Evolutionary conservation across 92 coral and sea anemone genomes (phyloP).

Genomic region (Paramuricea clavata): DNA sequence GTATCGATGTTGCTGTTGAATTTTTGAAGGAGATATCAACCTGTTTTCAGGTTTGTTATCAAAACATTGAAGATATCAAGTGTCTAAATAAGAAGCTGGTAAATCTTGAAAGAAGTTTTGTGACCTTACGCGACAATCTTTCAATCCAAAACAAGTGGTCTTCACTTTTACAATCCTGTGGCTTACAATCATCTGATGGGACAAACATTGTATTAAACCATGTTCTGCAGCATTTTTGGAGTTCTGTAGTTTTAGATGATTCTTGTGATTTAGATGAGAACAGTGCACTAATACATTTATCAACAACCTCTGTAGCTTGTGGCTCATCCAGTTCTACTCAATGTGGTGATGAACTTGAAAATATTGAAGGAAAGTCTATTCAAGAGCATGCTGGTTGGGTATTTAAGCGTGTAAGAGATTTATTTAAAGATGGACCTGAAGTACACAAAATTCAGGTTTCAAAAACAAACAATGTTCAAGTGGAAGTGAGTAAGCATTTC

Average conservation of each 20-base stretch:
- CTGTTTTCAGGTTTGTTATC: not conserved
- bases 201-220: conserved; percentile 25
- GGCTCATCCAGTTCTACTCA: not conserved
- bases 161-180: not conserved
- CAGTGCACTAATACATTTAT: not conserved
- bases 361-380: conserved; percentile 33
- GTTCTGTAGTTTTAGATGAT: not conserved
- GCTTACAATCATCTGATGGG: not conserved
- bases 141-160: not conserved
- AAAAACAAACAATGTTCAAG: not conserved
- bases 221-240: conserved; percentile 30
- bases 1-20: not conserved
- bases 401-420: conserved; percentile 13
- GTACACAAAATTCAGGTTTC: conserved; percentile 15
- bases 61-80: not conserved
- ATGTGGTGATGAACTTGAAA: not conserved
- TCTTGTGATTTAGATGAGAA: not conserved
- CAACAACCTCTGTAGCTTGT: not conserved
- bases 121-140: too few species aligned
- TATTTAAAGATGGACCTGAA: conserved; percentile 10
- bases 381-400: conserved; percentile 51
- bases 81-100: not conserved
- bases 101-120: not conserved
- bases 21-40: not conserved
- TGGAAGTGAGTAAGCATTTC: conserved; percentile 7